These are phyloP conservation scores for Mastomys natalensis DNA, from an alignment of 2,113 vertebrate genomes.

Conservation along the genomic window DNA sequence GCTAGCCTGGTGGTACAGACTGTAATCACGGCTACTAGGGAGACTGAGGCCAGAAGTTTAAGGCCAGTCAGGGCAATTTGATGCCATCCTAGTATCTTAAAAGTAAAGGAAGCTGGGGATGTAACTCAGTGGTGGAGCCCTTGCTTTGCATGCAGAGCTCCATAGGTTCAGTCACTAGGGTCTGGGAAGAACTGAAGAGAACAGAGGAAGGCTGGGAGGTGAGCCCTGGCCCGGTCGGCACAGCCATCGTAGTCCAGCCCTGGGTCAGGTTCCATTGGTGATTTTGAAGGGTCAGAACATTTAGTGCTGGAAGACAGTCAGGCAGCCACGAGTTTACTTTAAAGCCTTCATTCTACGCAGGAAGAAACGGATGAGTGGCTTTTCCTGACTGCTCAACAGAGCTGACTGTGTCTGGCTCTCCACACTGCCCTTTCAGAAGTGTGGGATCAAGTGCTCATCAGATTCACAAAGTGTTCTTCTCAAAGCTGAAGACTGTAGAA, in stretches of 20 bases:
- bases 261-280: neutral
- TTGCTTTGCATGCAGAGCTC: neutral
- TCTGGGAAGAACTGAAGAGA: neutral
- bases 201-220: neutral
- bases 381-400: neutral
- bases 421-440: slow-evolving; percentile 73
- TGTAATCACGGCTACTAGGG: neutral
- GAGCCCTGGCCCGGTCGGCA: neutral
- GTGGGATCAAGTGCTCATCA: slow-evolving; percentile 35
- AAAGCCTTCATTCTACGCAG: neutral
- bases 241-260: neutral
- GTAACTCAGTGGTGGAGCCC: neutral
- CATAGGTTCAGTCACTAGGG: neutral
- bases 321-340: neutral
- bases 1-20: neutral
- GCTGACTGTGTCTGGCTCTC: neutral
- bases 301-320: neutral
- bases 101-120: too few species aligned
- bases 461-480: slow-evolving; percentile 48
- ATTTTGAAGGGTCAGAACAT: neutral
- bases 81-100: neutral
- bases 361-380: neutral
- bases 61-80: neutral
- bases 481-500: slow-evolving; percentile 39
- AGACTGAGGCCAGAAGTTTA: neutral